Evolutionary conservation across 2,888 invertebrate genomes (phyloP), one percentile per base, ranked within the genome.

Genomic region (Incurvaria masculella): DNA sequence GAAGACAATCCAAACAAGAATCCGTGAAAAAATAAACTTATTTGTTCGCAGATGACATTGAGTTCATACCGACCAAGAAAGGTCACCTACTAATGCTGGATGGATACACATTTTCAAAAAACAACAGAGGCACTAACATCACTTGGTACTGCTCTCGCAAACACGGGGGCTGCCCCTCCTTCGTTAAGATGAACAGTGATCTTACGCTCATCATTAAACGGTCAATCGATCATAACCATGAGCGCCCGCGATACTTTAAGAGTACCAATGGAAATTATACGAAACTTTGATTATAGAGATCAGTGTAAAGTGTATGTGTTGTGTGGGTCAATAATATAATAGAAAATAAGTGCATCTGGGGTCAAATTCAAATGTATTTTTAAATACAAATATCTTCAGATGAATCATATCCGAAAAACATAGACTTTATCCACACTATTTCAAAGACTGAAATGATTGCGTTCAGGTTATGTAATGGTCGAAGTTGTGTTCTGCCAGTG

Each of bases 141-240:
- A 45, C 50, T 33, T 62, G 62, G 59, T 61, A 62, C 48, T 61
- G 62, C 42, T 60, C 59, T 2, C 59, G 59, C 48, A 54, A 56
- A 39, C 48, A 54, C 21, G 48, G 55, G 46, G 48, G 47, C 19
- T 60, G 61, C 43, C 44, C 27, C 2, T 59, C 60, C 0, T 60
- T 45, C 21, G 53, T 61, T 6, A 59, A 54, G 50, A 61, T 58
- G 55, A 53, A 53, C 33, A 53, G 52, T n/a, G 48, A 17, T 2
- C 41, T 38, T 17, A 39, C 47, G 46, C 44, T 21, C 44, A 16
- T 18, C 47, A 46, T 44, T 46, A 49, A 1, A 4, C 39, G 19
- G 44, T 40, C 23, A n/a, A 47, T 42, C 8, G 21, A n/a, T 1
- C 53, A 53, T 33, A 53, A 51, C 11, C 53, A 53, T 14, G 48